A percentile compares a stretch with the other conserved stretches of the same genome.
phyloP scores from a whole-genome alignment of 2,888 invertebrate species.

The Lasioglossum marginatum region DNA sequence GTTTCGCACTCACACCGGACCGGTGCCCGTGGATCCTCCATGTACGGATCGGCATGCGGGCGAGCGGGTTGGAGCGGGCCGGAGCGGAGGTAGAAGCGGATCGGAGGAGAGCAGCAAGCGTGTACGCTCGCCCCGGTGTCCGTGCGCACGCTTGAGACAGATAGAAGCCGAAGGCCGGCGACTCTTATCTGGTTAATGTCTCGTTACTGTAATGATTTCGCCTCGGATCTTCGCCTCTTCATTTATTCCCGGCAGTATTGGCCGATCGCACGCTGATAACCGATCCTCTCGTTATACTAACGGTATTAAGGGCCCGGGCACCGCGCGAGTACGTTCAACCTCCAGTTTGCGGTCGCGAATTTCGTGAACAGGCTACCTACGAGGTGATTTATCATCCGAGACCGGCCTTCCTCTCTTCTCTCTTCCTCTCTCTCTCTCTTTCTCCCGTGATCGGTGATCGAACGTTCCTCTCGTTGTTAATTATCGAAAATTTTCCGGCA shows the following conservation, averaged over 20 bases:
- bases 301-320: constrained; percentile 67
- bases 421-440: neutral
- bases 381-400: constrained; percentile 69
- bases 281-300: constrained; percentile 73
- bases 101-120: neutral
- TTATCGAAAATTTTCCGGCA: constrained; percentile 66
- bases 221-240: constrained; percentile 76
- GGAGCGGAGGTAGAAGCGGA: neutral
- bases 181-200: constrained; percentile 77
- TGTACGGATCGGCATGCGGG: constrained; percentile 2
- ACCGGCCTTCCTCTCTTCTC: constrained; percentile 25
- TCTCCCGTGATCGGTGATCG: constrained; percentile 47
- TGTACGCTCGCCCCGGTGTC: constrained; percentile 29
- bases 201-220: constrained; percentile 77
- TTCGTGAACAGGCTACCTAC: constrained; percentile 69
- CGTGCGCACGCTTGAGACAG: constrained; percentile 57
- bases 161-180: constrained; percentile 71
- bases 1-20: constrained; percentile 49
- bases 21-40: neutral
- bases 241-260: constrained; percentile 77
- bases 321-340: constrained; percentile 47
- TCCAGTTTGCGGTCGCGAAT: constrained; percentile 59
- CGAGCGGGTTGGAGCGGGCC: neutral
- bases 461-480: constrained; percentile 61
- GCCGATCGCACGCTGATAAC: constrained; percentile 75